These are phyloP conservation scores for Aporrectodea caliginosa DNA, from an alignment of 1,140 invertebrate genomes.

Conservation along the genomic window DNA sequence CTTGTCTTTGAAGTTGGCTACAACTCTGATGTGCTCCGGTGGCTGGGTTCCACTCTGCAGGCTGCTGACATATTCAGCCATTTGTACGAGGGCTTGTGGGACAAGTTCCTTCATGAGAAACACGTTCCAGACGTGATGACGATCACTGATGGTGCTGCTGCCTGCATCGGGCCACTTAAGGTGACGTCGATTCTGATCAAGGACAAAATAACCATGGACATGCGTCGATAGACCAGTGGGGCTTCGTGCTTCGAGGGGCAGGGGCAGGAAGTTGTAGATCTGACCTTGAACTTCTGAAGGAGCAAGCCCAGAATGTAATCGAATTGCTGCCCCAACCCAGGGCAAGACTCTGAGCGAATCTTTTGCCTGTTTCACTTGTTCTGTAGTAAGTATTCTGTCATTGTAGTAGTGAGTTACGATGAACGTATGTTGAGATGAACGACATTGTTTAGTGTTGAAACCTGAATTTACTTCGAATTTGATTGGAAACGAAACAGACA, in stretches of 20 bases:
- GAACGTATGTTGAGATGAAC: too few relatives aligned
- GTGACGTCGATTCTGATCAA: conserved; percentile 26
- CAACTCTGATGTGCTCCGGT: too few relatives aligned
- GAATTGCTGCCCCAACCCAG: background rate
- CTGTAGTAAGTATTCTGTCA: background rate
- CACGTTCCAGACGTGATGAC: conserved; percentile 23
- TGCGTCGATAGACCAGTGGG: conserved; percentile 22
- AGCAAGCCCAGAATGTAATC: background rate
- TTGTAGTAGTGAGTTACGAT: conserved; percentile 16
- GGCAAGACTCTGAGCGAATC: background rate
- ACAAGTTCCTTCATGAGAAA: conserved; percentile 23
- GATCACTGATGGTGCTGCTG: conserved; percentile 2
- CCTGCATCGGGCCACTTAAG: conserved; percentile 25
- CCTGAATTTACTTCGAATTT: too few relatives aligned
- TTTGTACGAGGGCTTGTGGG: background rate
- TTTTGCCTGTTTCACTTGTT: background rate
- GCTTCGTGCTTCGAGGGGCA: conserved; percentile 24
- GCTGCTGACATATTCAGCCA: background rate
- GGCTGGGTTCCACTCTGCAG: too few relatives aligned
- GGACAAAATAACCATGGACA: conserved; percentile 28
- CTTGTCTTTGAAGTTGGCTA: background rate
- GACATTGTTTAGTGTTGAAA: too few relatives aligned
- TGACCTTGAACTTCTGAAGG: conserved; percentile 5
- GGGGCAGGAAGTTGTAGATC: conserved; percentile 30
- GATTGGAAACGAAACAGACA: conserved; percentile 1